These are phyloP conservation scores for Lophotriccus pileatus DNA, from an alignment of 2,797 vertebrate genomes.

Conservation along the genomic window DNA sequence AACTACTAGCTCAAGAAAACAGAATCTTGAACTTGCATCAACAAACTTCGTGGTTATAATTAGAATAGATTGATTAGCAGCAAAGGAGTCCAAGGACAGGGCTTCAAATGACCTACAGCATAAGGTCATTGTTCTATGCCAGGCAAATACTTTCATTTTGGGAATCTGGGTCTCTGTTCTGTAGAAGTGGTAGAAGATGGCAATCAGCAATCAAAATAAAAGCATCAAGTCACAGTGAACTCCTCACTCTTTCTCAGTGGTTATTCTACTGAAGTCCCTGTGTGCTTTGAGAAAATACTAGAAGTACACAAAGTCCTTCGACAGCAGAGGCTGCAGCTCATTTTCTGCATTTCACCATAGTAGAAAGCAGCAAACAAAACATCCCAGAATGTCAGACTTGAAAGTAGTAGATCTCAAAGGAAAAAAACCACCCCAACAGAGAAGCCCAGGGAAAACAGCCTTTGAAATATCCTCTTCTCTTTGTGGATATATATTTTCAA, in stretches of 20 bases:
- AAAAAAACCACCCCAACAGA: neutral
- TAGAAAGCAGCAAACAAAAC: neutral
- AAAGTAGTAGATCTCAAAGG: neutral
- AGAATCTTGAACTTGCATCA: neutral
- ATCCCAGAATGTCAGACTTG: neutral
- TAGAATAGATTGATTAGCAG: neutral
- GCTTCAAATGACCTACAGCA: neutral
- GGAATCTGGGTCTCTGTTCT: neutral
- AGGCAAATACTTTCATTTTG: neutral
- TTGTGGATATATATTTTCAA: neutral
- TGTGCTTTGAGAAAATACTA: neutral
- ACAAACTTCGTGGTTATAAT: neutral
- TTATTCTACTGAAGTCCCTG: neutral
- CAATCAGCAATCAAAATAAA: neutral
- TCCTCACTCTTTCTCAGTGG: neutral
- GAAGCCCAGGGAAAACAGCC: neutral
- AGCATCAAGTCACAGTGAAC: neutral
- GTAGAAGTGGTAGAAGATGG: neutral
- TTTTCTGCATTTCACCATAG: neutral
- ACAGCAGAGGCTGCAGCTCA: neutral
- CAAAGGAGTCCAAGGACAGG: neutral
- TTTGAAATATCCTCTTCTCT: neutral
- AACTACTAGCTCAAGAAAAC: neutral
- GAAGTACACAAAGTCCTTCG: neutral
- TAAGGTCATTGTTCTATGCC: neutral